Evolutionary conservation across 2,113 vertebrate genomes (phyloP).

Genomic region (Barbus barbus): DNA sequence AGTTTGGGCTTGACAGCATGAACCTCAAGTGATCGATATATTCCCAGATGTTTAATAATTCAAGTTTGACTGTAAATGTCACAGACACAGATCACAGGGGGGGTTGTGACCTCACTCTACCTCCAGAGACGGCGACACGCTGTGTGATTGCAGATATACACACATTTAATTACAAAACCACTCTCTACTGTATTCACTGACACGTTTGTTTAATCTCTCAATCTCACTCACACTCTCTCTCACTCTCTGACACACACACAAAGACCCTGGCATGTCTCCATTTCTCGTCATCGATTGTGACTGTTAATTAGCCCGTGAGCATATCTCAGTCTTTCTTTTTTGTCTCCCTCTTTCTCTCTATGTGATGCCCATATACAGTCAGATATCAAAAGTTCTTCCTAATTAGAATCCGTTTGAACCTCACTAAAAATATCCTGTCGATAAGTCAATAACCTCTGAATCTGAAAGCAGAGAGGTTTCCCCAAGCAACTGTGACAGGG

Average conservation of each 20-base stretch:
- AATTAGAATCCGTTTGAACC: conserved; percentile 39
- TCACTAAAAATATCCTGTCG: conserved; percentile 42
- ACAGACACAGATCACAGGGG: conserved; percentile 18
- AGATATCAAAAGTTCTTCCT: conserved; percentile 46
- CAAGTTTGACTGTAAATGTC: conserved; percentile 49
- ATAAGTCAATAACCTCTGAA: conserved; percentile 34
- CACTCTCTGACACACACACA: neutral
- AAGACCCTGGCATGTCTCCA: conserved; percentile 10
- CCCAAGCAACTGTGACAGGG: neutral
- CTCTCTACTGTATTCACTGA: neutral
- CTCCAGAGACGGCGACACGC: conserved; percentile 3
- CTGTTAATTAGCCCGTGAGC: conserved; percentile 36
- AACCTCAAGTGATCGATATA: conserved; percentile 26
- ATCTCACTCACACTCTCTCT: too few relatives aligned
- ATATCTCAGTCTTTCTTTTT: conserved; percentile 14
- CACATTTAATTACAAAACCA: neutral
- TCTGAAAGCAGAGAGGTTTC: conserved; percentile 7
- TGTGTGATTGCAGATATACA: neutral
- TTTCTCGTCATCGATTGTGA: conserved; percentile 28
- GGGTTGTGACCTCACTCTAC: conserved; percentile 31
- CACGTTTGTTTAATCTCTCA: neutral
- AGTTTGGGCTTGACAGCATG: neutral
- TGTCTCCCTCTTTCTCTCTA: conserved; percentile 23
- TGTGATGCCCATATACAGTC: conserved; percentile 35
- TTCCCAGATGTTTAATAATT: conserved; percentile 50